Conservation (phyloP, 2,113 vertebrate species). For the Corythoichthys intestinalis region DNA sequence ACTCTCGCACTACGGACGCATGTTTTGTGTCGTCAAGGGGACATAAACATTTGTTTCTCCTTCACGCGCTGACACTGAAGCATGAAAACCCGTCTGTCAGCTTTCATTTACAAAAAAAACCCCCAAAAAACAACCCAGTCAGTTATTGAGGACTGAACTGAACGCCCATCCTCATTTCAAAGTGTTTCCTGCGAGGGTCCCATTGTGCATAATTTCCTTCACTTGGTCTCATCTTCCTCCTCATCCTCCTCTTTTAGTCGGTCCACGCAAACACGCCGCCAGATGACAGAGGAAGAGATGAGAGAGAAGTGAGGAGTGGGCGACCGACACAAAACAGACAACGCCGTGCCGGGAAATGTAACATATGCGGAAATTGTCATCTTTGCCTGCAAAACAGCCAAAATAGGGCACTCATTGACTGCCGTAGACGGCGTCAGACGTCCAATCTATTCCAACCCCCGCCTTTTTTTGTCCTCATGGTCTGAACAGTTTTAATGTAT, state of each 20-base stretch:
- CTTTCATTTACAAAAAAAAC: neutral
- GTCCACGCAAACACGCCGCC: neutral
- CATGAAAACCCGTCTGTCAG: neutral
- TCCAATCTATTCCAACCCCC: too few species aligned
- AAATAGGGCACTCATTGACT: too few species aligned
- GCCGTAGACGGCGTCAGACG: too few species aligned
- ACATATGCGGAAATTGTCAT: too few species aligned
- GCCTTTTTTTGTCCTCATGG: too few species aligned
- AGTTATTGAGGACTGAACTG: slow-evolving; percentile 14
- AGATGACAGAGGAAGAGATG: neutral
- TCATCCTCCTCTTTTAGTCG: neutral
- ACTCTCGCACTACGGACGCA: neutral
- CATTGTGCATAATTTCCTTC: slow-evolving; percentile 69
- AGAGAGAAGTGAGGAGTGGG: neutral
- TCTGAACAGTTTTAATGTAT: too few species aligned
- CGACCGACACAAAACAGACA: neutral
- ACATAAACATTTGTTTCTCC: neutral
- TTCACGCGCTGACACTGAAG: neutral
- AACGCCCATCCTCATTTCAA: slow-evolving; percentile 54
- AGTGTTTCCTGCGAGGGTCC: slow-evolving; percentile 54
- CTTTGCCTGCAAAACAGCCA: too few species aligned
- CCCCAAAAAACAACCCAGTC: neutral
- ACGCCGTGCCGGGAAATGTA: neutral
- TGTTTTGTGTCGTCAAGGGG: neutral
- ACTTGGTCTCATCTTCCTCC: slow-evolving; percentile 30